A percentile compares a stretch with the other conserved stretches of the same genome.
phyloP scores from a whole-genome alignment of 1,140 invertebrate genomes.

The Agrypnia vestita region DNA sequence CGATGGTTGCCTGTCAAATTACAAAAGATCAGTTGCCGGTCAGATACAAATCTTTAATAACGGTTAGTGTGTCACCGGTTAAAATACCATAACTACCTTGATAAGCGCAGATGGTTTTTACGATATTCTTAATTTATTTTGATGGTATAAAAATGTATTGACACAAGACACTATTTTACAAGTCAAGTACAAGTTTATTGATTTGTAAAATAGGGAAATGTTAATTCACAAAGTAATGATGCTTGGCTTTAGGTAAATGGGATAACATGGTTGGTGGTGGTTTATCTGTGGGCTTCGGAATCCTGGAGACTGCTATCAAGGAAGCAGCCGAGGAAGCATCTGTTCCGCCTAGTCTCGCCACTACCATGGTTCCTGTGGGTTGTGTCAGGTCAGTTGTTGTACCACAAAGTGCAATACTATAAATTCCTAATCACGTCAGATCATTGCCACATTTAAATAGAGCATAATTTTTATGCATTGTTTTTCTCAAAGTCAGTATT shows the following conservation, averaged over 20 bases:
- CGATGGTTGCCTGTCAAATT: too few relatives aligned
- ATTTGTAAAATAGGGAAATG: not conserved
- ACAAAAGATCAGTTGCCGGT: too few relatives aligned
- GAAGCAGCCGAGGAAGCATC: conserved; percentile 96
- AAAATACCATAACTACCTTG: too few relatives aligned
- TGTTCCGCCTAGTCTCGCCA: conserved; percentile 82
- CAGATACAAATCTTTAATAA: too few relatives aligned
- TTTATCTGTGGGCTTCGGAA: conserved; percentile 88
- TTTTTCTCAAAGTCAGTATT: too few relatives aligned
- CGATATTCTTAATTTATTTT: too few relatives aligned
- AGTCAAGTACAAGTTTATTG: not conserved
- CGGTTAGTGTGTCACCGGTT: too few relatives aligned
- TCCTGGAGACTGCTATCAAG: conserved; percentile 91
- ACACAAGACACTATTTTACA: too few relatives aligned
- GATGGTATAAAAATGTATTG: not conserved
- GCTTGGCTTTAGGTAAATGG: conserved; percentile 78
- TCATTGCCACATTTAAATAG: too few relatives aligned
- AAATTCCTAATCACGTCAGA: too few relatives aligned
- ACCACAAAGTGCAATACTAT: too few relatives aligned
- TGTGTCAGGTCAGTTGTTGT: conserved; percentile 81
- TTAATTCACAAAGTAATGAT: not conserved
- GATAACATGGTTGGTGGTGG: conserved; percentile 97
- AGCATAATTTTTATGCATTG: not conserved
- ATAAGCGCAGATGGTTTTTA: too few relatives aligned
- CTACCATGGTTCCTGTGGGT: conserved; percentile 84